A percentile compares a stretch with the other conserved stretches of the same genome.
Evolutionary conservation across 2,113 vertebrate species (phyloP).

Genomic region (Sula dactylatra): DNA sequence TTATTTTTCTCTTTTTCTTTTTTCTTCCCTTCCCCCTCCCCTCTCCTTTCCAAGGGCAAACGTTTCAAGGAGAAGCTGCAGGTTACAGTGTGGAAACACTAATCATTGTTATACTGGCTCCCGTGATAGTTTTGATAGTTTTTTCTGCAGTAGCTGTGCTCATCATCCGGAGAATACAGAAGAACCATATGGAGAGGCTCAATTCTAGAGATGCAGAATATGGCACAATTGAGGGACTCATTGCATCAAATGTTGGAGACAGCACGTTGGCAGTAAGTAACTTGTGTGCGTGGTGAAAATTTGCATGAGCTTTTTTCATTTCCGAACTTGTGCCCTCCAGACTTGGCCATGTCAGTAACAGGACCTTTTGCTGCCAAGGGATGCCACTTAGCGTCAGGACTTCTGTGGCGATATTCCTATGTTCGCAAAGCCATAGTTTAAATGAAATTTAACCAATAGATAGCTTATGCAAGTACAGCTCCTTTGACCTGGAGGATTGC

Average conservation of each 20-base stretch:
- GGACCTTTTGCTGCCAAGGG: neutral
- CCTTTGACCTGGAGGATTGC: neutral
- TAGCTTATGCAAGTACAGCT: neutral
- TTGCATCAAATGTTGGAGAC: constrained; percentile 96
- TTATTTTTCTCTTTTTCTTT: neutral
- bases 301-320: neutral
- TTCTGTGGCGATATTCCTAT: neutral
- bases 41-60: constrained; percentile 68
- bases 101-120: constrained; percentile 82
- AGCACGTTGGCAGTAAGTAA: constrained; percentile 94
- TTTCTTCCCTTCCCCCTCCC: neutral
- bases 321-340: rapidly evolving
- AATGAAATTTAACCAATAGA: neutral
- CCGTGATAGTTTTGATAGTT: constrained; percentile 84
- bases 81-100: constrained; percentile 86
- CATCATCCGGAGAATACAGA: constrained; percentile 87
- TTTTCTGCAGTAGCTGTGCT: constrained; percentile 84
- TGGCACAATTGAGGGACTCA: constrained; percentile 94
- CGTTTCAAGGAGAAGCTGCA: constrained; percentile 68
- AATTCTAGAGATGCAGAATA: constrained; percentile 92
- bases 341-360: rapidly evolving
- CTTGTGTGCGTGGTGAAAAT: neutral
- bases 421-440: neutral
- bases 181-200: constrained; percentile 89
- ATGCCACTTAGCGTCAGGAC: neutral